phyloP scores from a whole-genome alignment of 2,888 invertebrate genomes.

The Crossocerus cetratus region DNA sequence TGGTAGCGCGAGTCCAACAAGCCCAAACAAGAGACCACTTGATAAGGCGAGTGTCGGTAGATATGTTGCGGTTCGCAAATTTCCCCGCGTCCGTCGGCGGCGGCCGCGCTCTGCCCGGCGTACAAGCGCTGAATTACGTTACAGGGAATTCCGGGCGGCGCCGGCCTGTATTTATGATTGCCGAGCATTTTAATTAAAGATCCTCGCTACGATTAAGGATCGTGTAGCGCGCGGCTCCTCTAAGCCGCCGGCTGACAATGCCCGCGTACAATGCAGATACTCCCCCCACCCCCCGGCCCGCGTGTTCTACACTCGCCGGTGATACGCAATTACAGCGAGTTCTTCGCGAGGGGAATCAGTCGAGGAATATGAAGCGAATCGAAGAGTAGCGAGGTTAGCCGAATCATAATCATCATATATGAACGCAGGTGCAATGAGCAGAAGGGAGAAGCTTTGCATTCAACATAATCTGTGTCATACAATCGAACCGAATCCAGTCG shows the following conservation, averaged over 20 bases:
- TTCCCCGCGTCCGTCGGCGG: background rate
- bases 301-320: too few relatives aligned
- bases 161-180: constrained; percentile 1
- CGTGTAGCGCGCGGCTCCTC: background rate
- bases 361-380: too few relatives aligned
- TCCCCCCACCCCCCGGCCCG: background rate
- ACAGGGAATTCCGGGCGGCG: background rate
- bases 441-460: too few relatives aligned
- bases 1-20: too few relatives aligned
- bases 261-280: background rate
- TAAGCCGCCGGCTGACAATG: background rate
- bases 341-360: too few relatives aligned
- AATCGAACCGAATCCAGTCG: too few relatives aligned
- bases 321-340: too few relatives aligned
- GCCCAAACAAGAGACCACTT: too few relatives aligned
- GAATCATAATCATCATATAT: too few relatives aligned
- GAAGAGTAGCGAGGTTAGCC: too few relatives aligned
- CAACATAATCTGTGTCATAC: too few relatives aligned
- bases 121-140: background rate
- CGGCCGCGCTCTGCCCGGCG: background rate
- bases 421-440: too few relatives aligned
- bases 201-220: constrained; percentile 2
- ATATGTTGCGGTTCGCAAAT: background rate
- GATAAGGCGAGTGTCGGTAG: background rate
- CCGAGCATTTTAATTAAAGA: constrained; percentile 1